A percentile compares a stretch with the other conserved stretches of the same genome.
phyloP scores from a whole-genome alignment of 35 echinoderm and acorn worm species.

The Patiria miniata region DNA sequence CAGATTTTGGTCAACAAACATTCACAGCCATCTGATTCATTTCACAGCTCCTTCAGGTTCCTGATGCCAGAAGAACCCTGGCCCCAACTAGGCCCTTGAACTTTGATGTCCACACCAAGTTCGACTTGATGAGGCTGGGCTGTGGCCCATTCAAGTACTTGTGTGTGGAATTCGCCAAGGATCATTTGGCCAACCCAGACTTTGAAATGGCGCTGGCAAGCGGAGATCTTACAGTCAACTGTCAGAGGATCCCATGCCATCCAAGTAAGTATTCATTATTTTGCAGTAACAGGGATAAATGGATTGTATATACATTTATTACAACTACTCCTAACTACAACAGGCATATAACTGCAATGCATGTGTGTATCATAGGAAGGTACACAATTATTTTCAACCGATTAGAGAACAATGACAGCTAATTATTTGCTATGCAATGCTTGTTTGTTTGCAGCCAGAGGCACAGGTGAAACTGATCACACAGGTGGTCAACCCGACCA shows the following conservation, averaged over 20 bases:
- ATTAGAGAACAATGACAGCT: too few relatives aligned
- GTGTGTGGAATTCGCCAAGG: slow-evolving; percentile 72
- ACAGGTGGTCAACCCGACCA: neutral
- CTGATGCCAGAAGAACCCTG: neutral
- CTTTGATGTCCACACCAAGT: slow-evolving; percentile 49
- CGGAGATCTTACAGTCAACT: neutral
- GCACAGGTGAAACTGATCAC: neutral
- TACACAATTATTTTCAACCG: too few relatives aligned
- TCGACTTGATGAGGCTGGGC: slow-evolving; percentile 64
- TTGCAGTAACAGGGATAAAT: too few relatives aligned
- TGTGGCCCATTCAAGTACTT: slow-evolving; percentile 61
- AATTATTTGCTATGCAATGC: too few relatives aligned
- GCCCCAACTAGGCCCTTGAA: slow-evolving; percentile 37
- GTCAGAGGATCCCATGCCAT: neutral
- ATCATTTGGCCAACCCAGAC: slow-evolving; percentile 46
- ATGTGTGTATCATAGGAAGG: too few relatives aligned
- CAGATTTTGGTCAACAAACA: too few relatives aligned
- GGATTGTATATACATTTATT: too few relatives aligned
- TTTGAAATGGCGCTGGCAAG: slow-evolving; percentile 30
- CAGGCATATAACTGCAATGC: too few relatives aligned
- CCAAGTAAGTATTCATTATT: neutral
- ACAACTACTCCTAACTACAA: too few relatives aligned
- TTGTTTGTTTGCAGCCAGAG: too few relatives aligned
- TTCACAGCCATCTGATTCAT: neutral
- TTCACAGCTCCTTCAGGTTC: neutral